Base-by-base conservation (phyloP, 2,888 invertebrate species). In the Amphimallon solstitiale region DNA sequence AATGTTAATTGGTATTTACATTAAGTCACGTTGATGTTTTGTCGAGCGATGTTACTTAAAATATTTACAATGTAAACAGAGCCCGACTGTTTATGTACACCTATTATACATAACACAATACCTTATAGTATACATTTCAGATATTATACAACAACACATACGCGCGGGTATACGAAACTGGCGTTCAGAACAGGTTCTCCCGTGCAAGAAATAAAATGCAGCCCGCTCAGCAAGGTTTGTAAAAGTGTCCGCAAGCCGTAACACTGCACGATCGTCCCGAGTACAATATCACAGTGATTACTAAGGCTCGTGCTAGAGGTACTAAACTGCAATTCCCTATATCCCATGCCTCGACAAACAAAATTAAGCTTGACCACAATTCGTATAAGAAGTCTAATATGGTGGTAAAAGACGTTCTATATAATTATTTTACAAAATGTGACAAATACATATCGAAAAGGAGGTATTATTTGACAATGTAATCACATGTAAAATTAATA, bases 241-340 rank as follows among this genome's bases (percentile, higher is more conserved):
- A 72, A 72, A 72, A 67, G 70, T 72, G 72, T 72, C 72, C 71
- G 62, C 72, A 71, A 69, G 70, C 68, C 68, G 56, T 68, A n/a
- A 65, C 69, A 68, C 34, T 56, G 52, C 60, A 66, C 66, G 70
- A 70, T 65, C 68, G 74, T 70, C 71, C 74, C 70, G 76, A 75
- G 74, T 73, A 74, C 76, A 76, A 76, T 77, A 77, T 75, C 73
- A 70, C 77, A 73, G 77, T 77, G 78, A 77, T 78, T 78, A 78
- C 77, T 75, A 76, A 70, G 71, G 75, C 74, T 77, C 77, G 78
- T 77, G 77, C 74, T 72, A 72, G 73, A 72, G 74, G 73, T 75
- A 74, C 74, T 74, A 75, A 75, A 76, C 74, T 74, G 75, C 72
- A 68, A 72, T 72, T 68, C 67, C 68, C 68, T 68, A 64, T 56